Base-by-base conservation (phyloP, 2,888 invertebrate species). In the Drymonia ruficornis region DNA sequence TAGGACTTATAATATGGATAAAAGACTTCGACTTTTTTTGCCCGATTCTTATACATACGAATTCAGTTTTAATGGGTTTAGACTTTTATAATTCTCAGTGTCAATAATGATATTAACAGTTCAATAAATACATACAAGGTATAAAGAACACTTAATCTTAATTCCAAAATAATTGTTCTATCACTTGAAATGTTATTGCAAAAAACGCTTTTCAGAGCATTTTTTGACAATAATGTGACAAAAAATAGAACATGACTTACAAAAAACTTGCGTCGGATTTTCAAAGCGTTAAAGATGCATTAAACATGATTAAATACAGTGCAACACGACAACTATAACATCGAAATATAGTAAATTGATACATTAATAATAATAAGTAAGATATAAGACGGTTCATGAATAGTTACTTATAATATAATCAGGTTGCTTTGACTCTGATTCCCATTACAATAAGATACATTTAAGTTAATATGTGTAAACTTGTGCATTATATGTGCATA, bases 381-480 rank as follows among this genome's bases (percentile, higher is more conserved):
- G 55, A 60, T 56, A 64, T 63, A 62, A 74, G 67, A 80, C 64
- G 63, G 72, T 68, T 69, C 51, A 59, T 52, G 55, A 58, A 52
- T 56, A 70, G 62, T 45, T 61, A 56, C 73, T 81, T 84, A 78
- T 13, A 40, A 38, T 46, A 61, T 80, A 81, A 80, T 86, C 87
- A 89, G 90, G 89, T 89, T 87, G 16, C 63, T 66, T 76, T 52
- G 90, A 90, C 89, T 91, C 88, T 81, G 87, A 85, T 70, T 63
- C 59, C 59, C 7, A 52, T 46, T 34, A 34, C 19, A 18, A 47
- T 49, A 58, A 50, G 49, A 44, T 36, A 49, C 47, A 52, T 49
- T 16, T 48, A 55, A 52, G 52, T 4, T 36, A 19, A 51, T 52
- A 59, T 31, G 15, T 13, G 19, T 43, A 43, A 34, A 43, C n/a